Base-by-base conservation (phyloP, 2,888 invertebrate species). In the Tetranychus truncatus region DNA sequence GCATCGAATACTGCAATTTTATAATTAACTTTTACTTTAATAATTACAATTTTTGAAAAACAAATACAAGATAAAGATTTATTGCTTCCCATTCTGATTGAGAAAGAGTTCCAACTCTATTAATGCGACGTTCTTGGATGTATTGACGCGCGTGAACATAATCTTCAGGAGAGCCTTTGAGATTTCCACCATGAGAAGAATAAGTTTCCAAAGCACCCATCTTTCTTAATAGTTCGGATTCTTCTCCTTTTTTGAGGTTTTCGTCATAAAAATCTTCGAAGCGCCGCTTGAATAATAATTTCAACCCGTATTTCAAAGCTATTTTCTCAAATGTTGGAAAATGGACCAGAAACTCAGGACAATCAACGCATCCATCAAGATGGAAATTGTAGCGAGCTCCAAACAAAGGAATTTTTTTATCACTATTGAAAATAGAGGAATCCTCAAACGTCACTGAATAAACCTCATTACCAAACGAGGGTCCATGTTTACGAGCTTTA, bases 321-420 rank as follows among this genome's bases (percentile, higher is more conserved):
- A 87, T 80, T 78, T 90, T 81, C 69, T 87, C 86, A 75, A 97
- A 85, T 6, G 90, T 86, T 21, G 94, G 91, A 83, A 96, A 92
- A 84, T 97, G 89, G 20, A 97, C 95, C 76, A 99, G 86, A 85
- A 96, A 99, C 83, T 99, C 99, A 1, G 99, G 99, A 83, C 99
- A 99, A 82, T 99, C 89, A 1, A 99, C 97, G 8, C 95, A 95
- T 66, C 91, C 95, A 81, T 97, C 94, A 79, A 99, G 85, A 81
- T 91, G 89, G 83, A 99, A 99, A 83, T 94, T 89, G 85, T 97
- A 97, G 82, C 92, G 91, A 24, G 91, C 94, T 67, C 97, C 97
- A 85, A 99, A 99, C 24, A 97, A 83, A 0, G 94, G 92, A 79
- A 84, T 80, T 0, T 18, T 18, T 72, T 75, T 71, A 45, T 44